Conservation (phyloP, 2,113 vertebrate genomes). For the Cryptomyrus ogoouensis region DNA sequence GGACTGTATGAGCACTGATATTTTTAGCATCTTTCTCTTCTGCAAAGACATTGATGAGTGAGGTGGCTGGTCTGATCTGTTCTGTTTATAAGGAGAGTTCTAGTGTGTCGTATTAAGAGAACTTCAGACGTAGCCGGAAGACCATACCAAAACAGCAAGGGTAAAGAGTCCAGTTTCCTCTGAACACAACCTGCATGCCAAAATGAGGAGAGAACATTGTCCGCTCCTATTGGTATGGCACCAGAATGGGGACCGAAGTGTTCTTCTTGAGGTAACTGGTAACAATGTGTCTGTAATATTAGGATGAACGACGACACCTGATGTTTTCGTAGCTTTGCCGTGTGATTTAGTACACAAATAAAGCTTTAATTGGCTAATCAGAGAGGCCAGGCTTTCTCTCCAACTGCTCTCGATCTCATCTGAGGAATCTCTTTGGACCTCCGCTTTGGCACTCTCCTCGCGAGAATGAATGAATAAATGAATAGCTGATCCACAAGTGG, state of each 20-base stretch:
- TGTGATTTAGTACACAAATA: constrained; percentile 5
- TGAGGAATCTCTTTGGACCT: not conserved
- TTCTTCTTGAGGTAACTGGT: not conserved
- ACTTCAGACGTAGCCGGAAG: not conserved
- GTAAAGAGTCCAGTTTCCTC: not conserved
- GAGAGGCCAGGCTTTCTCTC: not conserved
- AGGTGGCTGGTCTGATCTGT: constrained; percentile 6
- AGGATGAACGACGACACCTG: not conserved
- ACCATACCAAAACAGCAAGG: not conserved
- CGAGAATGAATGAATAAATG: not conserved
- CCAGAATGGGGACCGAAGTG: not conserved
- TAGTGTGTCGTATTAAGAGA: not conserved
- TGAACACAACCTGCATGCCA: constrained; percentile 16
- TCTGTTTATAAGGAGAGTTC: not conserved
- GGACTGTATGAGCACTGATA: not conserved
- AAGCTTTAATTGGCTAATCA: constrained; percentile 9
- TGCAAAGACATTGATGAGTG: not conserved
- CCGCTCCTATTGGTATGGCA: not conserved
- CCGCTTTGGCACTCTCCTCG: not conserved
- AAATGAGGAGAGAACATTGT: constrained; percentile 14
- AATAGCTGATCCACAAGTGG: not conserved
- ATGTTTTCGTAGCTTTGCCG: constrained; percentile 2
- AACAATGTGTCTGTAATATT: constrained; percentile 6
- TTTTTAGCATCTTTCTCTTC: constrained; percentile 5
- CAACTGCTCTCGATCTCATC: not conserved